phyloP scores from a whole-genome alignment of 1,140 invertebrate species.

The Drosophila nasuta region DNA sequence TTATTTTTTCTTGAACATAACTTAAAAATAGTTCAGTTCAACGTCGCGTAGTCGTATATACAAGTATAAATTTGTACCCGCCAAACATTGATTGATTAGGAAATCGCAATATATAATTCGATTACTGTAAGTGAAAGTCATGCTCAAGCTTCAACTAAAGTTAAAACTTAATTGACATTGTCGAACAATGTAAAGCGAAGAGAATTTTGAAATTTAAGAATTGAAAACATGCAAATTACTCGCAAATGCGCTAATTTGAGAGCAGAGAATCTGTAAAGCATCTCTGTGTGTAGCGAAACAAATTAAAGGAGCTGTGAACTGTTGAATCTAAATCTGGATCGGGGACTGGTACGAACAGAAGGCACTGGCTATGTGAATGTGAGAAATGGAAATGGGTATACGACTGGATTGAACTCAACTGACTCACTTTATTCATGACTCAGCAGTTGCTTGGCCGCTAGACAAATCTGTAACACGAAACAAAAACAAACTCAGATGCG shows the following conservation, averaged over 20 bases:
- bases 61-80: not conserved
- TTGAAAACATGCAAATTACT: too few species aligned
- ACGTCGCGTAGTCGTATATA: not conserved
- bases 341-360: not conserved
- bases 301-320: too few species aligned
- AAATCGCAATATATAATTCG: too few species aligned
- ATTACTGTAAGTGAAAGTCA: too few species aligned
- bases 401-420: not conserved
- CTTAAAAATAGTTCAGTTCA: constrained; percentile 69
- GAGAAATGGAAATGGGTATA: not conserved
- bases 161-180: too few species aligned
- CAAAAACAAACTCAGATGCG: not conserved
- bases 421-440: constrained; percentile 31
- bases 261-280: too few species aligned
- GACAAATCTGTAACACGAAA: constrained; percentile 62
- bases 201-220: too few species aligned
- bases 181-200: too few species aligned
- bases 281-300: too few species aligned
- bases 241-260: too few species aligned
- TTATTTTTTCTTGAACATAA: constrained; percentile 52
- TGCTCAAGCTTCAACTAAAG: too few species aligned
- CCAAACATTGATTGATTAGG: not conserved
- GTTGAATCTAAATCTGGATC: not conserved
- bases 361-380: not conserved
- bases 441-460: constrained; percentile 50